Evolutionary conservation across 2,888 invertebrate species (phyloP), one percentile per base, ranked within the genome.

Genomic region (Drosophila phalerata): DNA sequence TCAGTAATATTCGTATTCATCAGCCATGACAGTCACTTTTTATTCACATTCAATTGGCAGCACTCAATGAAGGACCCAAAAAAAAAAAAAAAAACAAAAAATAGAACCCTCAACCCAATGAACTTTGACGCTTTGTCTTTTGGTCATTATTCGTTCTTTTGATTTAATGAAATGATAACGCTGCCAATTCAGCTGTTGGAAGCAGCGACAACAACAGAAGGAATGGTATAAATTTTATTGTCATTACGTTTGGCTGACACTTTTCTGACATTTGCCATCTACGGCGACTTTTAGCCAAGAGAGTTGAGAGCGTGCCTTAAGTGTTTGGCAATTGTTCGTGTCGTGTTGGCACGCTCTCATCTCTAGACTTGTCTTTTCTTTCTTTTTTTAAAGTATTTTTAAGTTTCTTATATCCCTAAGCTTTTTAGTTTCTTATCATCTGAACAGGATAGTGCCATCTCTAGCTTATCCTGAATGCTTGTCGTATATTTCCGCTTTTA

Each of bases 121-220:
- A 77, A 77, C 57, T 71, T 55, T 67, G 43, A 40, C 56, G 48
- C 71, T 74, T 68, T 77, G 74, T 64, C 74, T 71, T 67, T 69
- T 70, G 58, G 66, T 69, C 77, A 66, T 73, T 67, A 70, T 81
- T 68, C 70, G 56, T 69, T 61, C 65, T 64, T 81, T 71, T 72
- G 87, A 86, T 87, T 85, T 79, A 86, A 84, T 86, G 77, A 86
- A 85, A 85, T 82, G 87, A 86, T 86, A 86, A 84, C 69, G 73
- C 49, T 40, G 56, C 9, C 49, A 57, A 52, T 55, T 5, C 15
- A 37, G 37, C 48, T 49, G 17, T 32, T 47, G 38, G 38, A 17
- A n/a, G 42, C 30, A 38, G 53, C 13, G 17, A 17, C 19, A 47
- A 3, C 47, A 48, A 40, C 51, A 62, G 63, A 49, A 48, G 52